Base-by-base conservation (phyloP, 1,140 invertebrate species). In the Grapholita molesta region DNA sequence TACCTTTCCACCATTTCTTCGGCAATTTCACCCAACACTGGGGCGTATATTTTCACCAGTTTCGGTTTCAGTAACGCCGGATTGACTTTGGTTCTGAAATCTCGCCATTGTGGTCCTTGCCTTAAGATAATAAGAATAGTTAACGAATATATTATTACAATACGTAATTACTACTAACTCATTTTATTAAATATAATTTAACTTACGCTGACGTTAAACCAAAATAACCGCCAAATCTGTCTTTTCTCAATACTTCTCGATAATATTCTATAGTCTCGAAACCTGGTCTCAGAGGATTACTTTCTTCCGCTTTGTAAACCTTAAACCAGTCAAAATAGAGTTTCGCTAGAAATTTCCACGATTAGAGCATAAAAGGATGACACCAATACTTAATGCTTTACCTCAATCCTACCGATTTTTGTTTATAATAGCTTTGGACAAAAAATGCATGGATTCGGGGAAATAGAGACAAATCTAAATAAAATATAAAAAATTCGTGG, bases 51-150 rank as follows among this genome's bases (percentile, higher is more conserved):
- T 80, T 87, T 86, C 0, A 90, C 79, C 11, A 90, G 64, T 72
- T 90, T 87, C n/a, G 79, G 78, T 71, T 87, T 88, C 15, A 90
- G 68, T 48, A 90, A 73, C 4, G 79, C 79, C 70, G 87, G 87
- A 73, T 90, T 90, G 0, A 90, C 87, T 75, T 90, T 90, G 1
- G 85, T 85, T 12, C 87, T 80, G 68, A 88, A 86, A 57, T 84
- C 79, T 23, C 86, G 75, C 87, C 87, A 90, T 71, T 88, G 70
- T 15, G 69, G 30, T 5, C 82, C 87, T 79, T 90, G 78, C 21
- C 87, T 90, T 61, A 12, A 83, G 82, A 42, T 30, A 38, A 28
- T 11, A 68, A 15, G 38, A 18, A 48, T 5, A 57, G 9, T 64
- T 18, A 61, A 6, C n/a, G 30, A 25, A 67, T 38, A 38, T 33